Conservation (phyloP, 2,113 vertebrate genomes). For the Siphamia tubifer region DNA sequence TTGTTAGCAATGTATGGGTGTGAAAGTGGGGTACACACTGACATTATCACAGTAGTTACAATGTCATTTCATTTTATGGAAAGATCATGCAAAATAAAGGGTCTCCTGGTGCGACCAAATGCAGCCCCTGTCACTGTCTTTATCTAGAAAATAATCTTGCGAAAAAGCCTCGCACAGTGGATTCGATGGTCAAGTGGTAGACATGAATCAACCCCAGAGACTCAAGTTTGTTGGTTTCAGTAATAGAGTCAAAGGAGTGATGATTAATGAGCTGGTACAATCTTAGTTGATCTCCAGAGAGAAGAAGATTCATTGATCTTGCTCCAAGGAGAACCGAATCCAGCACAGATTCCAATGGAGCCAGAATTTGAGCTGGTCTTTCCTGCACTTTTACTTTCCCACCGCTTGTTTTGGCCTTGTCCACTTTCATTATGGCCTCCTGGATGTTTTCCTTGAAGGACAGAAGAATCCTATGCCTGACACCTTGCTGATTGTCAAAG, state of each 20-base stretch:
- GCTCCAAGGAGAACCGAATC: accelerated
- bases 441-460: slow-evolving; percentile 34
- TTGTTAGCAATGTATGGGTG: too few relatives aligned
- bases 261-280: background rate
- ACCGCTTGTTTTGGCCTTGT: background rate
- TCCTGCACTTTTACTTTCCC: slow-evolving; percentile 4
- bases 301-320: accelerated
- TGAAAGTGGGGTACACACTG: too few relatives aligned
- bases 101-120: too few relatives aligned
- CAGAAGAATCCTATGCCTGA: background rate
- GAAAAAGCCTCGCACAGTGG: slow-evolving; percentile 4
- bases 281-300: background rate
- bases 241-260: background rate
- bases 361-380: background rate
- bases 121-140: too few relatives aligned
- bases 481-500: background rate
- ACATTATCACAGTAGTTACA: too few relatives aligned
- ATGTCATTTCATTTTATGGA: too few relatives aligned
- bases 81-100: too few relatives aligned
- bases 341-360: background rate
- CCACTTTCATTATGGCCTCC: slow-evolving; percentile 9
- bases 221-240: slow-evolving; percentile 13
- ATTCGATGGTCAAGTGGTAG: slow-evolving; percentile 14
- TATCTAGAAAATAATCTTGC: background rate
- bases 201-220: slow-evolving; percentile 49